Evolutionary conservation across 1,140 invertebrate species (phyloP).

Genomic region (Hermetia illucens): DNA sequence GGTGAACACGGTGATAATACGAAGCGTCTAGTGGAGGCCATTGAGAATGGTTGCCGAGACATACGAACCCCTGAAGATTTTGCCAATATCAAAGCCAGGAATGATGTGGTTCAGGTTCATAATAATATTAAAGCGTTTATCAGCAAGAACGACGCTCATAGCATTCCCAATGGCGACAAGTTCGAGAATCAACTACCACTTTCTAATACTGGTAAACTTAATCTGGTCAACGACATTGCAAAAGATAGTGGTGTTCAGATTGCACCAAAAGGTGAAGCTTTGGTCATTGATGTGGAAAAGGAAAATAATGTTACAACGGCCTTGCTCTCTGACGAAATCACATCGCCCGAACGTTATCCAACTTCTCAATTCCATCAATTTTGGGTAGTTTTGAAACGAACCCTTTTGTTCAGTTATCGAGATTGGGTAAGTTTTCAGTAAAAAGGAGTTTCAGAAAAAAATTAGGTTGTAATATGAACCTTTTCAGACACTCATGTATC

Average conservation of each 20-base stretch:
- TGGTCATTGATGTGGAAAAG: slow-evolving; percentile 39
- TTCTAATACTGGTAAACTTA: slow-evolving; percentile 30
- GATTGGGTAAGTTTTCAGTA: slow-evolving; percentile 52
- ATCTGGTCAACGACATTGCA: slow-evolving; percentile 49
- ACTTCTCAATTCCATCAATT: slow-evolving; percentile 64
- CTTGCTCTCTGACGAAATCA: slow-evolving; percentile 41
- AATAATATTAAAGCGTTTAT: slow-evolving; percentile 23
- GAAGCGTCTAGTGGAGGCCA: slow-evolving; percentile 65
- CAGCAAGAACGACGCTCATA: slow-evolving; percentile 37
- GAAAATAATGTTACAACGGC: slow-evolving; percentile 48
- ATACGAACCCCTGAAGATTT: slow-evolving; percentile 37
- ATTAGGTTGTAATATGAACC: slow-evolving; percentile 8
- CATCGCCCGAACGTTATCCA: slow-evolving; percentile 54
- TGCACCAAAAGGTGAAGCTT: slow-evolving; percentile 25
- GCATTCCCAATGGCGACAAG: slow-evolving; percentile 32
- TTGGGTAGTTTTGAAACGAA: slow-evolving; percentile 64
- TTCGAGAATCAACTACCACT: slow-evolving; percentile 33
- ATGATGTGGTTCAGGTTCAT: slow-evolving; percentile 28
- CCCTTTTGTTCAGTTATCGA: slow-evolving; percentile 62
- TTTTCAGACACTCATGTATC: slow-evolving; percentile 82
- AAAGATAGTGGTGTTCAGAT: slow-evolving; percentile 33
- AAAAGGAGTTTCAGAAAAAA: too few relatives aligned
- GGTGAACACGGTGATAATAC: slow-evolving; percentile 90
- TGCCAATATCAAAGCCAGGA: slow-evolving; percentile 37
- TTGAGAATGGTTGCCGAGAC: slow-evolving; percentile 66